Base-by-base conservation (phyloP, 1,140 invertebrate genomes). In the Neoseiulus cucumeris region DNA sequence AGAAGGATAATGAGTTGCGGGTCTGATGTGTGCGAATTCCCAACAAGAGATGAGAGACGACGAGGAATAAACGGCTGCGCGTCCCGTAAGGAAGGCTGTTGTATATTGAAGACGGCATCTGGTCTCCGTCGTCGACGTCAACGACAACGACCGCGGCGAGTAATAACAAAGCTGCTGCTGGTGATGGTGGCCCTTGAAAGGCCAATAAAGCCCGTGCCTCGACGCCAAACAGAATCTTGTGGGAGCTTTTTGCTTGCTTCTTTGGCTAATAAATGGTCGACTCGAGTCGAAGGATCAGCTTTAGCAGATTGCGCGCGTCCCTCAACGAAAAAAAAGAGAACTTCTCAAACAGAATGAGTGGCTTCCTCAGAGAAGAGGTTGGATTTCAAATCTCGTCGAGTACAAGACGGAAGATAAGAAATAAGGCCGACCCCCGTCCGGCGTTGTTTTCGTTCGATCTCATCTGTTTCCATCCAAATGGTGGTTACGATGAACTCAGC, bases 21-120 rank as follows among this genome's bases (percentile, higher is more conserved):
- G n/a, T 9, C 33, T 39, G 33, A 39, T 9, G 33, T 22, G 64
- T 14, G 42, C 39, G 18, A 55, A 9, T 64, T 33, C 25, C 7
- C n/a, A 5, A n/a, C 30, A 66, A 5, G 9, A 65, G 33, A 65
- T n/a, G 44, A 18, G 65, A 66, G 30, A 66, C 30, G 22, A 66
- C n/a, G 30, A 20, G 39, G 14, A 66, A 66, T 29, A 51, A 29
- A 9, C 22, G 45, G 9, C 28, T 29, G 45, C 22, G 22, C 22
- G 28, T 25, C 22, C 22, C 22, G 28, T 25, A 25, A 25, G 45
- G 9, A 9, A 25, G 45, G 22, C 22, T 29, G 28, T 29, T 29
- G 22, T 51, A 25, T 29, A 25, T 29, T 25, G 28, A 9, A 25
- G 45, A 29, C 45, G 45, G 22, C 22, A 25, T 29, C 45, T 51